phyloP scores from a whole-genome alignment of 2,797 vertebrate species.

The Potorous gilbertii region DNA sequence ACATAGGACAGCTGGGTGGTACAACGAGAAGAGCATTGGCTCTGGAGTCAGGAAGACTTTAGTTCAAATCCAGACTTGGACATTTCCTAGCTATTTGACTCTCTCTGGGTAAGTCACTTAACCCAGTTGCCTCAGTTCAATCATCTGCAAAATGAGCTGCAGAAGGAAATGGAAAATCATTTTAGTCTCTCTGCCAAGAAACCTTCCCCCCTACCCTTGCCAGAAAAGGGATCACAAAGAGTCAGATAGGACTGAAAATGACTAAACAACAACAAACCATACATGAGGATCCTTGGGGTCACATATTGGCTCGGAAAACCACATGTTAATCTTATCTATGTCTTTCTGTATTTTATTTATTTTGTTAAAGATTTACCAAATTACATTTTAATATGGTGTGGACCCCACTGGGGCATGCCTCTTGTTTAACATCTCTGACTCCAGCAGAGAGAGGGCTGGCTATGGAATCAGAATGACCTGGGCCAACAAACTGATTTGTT shows the following conservation, averaged over 20 bases:
- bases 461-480: neutral
- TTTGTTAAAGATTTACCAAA: neutral
- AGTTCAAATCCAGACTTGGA: neutral
- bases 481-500: neutral
- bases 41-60: neutral
- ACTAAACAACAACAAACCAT: neutral
- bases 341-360: neutral
- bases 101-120: neutral
- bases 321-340: neutral
- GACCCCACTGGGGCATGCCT: neutral
- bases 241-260: neutral
- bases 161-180: neutral
- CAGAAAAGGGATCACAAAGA: neutral
- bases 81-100: neutral
- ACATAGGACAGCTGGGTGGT: neutral
- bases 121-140: neutral
- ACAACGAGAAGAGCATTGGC: neutral
- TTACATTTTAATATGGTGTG: neutral
- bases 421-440: neutral
- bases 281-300: neutral
- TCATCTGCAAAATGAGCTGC: neutral
- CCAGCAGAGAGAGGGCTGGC: neutral
- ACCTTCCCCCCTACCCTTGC: neutral
- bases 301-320: neutral
- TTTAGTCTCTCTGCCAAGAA: neutral